Evolutionary conservation across 2,797 vertebrate species (phyloP).

Genomic region (Schizothorax lantsangensis): DNA sequence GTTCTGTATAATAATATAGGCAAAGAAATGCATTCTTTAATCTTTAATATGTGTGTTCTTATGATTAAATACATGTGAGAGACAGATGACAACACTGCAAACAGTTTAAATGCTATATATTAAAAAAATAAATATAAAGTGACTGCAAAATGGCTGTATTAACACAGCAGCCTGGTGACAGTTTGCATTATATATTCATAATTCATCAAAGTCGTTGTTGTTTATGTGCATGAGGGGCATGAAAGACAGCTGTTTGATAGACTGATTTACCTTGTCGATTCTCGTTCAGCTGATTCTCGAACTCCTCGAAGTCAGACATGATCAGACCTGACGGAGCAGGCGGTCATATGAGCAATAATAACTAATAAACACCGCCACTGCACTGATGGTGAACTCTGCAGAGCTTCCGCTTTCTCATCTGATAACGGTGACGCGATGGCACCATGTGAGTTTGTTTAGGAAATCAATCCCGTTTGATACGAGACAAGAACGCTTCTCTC

Average conservation of each 20-base stretch:
- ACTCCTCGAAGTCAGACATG: slow-evolving; percentile 80
- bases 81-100: not conserved
- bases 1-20: not conserved
- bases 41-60: not conserved
- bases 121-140: not conserved
- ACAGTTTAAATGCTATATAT: not conserved
- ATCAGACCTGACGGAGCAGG: slow-evolving; percentile 9
- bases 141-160: not conserved
- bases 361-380: not conserved
- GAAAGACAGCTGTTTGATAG: not conserved
- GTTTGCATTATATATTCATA: too few relatives aligned
- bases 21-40: not conserved
- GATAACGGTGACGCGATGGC: not conserved
- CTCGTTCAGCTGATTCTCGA: slow-evolving; percentile 80
- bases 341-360: not conserved
- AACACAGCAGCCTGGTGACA: not conserved
- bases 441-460: slow-evolving; percentile 4
- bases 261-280: slow-evolving; percentile 73
- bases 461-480: not conserved
- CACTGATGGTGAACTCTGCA: not conserved
- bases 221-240: not conserved
- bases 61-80: not conserved
- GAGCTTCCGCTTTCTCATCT: not conserved
- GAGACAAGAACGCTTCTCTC: not conserved
- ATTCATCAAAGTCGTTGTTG: not conserved